Evolutionary conservation across 2,797 vertebrate genomes (phyloP), one percentile per base, ranked within the genome.

Genomic region (Rallus crepitans): DNA sequence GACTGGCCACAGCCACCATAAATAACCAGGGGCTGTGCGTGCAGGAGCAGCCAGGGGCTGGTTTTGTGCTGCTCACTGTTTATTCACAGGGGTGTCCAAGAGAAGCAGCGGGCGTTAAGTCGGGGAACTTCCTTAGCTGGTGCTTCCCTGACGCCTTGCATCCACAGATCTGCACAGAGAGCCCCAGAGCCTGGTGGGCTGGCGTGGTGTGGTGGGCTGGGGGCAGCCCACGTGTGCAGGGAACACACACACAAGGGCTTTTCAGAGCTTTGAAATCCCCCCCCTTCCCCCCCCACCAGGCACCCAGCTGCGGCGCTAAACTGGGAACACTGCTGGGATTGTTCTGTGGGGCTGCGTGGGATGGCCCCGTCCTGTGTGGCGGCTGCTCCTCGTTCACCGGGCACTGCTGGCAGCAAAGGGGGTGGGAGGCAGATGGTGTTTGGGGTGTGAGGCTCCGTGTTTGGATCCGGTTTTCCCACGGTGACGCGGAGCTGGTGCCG

Each of bases 251-350:
- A 45, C 30, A 42, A 3, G 69, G 31, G 19, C 12, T 40, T 33
- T 13, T 37, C 39, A 31, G 45, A 9, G 53, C 84, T 70, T n/a
- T 40, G 42, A 31, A 60, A 84, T 45, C 33, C 50, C n/a, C n/a
- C n/a, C n/a, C n/a, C n/a, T n/a, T n/a, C 50, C 28, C 0, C 0
- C n/a, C 0, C 31, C 0, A 0, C n/a, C 0, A 4, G 39, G 23
- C 0, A 6, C 47, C 3, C 3, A 63, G 80, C 11, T 12, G 50
- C 57, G 39, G 61, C 8, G 39, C 60, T 37, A 3, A 64, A 52
- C 16, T 10, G 79, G 66, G 55, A 81, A 24, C 30, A 2, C 42
- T 42, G 72, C 82, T 72, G 12, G 37, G 30, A 12, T 25, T n/a
- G 76, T 15, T 27, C 69, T 50, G 21, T 0, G 8, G n/a, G 73